phyloP scores from a whole-genome alignment of 2,113 vertebrate genomes.

The Notothenia rossii region DNA sequence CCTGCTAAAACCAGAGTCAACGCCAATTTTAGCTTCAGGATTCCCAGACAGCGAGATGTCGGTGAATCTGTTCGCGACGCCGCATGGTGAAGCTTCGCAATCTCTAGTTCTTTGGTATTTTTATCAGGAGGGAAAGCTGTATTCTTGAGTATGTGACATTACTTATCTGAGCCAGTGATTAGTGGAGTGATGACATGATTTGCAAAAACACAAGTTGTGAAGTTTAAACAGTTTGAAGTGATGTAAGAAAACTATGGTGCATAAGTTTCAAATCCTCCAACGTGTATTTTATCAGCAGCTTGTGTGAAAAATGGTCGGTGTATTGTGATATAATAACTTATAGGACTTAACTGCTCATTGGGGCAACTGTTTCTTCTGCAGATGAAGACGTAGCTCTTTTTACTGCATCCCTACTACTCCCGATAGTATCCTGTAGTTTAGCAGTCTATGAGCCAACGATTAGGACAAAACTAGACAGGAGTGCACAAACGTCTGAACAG shows the following conservation, averaged over 20 bases:
- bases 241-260: constrained; percentile 58
- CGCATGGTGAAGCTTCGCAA: constrained; percentile 27
- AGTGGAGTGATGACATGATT: constrained; percentile 67
- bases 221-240: constrained; percentile 68
- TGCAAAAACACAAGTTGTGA: constrained; percentile 57
- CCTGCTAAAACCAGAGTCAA: constrained; percentile 23
- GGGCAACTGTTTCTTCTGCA: constrained; percentile 46
- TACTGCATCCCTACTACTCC: constrained; percentile 53
- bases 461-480: constrained; percentile 27
- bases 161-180: constrained; percentile 70
- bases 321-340: constrained; percentile 74
- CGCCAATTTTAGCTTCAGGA: constrained; percentile 9
- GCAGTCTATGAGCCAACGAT: constrained; percentile 44
- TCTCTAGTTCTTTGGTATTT: constrained; percentile 39
- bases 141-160: constrained; percentile 54
- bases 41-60: constrained; percentile 23
- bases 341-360: constrained; percentile 51
- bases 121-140: constrained; percentile 28
- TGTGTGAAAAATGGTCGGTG: constrained; percentile 73
- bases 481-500: constrained; percentile 20
- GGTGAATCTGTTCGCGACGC: constrained; percentile 7
- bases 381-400: constrained; percentile 21
- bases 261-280: constrained; percentile 45
- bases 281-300: constrained; percentile 67
- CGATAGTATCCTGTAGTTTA: constrained; percentile 59